Percentiles rank a stretch among this genome's conserved stretches.
Conservation (phyloP, 2,888 invertebrate genomes). For the Acanthosepion esculentum region DNA sequence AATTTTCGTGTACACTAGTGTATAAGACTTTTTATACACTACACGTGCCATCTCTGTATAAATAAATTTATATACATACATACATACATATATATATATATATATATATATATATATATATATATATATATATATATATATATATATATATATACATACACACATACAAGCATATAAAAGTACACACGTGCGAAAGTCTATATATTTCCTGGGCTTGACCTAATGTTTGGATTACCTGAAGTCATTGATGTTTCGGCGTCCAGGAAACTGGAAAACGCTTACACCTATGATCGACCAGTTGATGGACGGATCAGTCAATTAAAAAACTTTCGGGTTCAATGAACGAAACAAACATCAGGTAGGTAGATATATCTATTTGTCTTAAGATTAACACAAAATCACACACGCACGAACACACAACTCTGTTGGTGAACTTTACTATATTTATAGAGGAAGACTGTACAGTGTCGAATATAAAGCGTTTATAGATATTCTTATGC, state of each 20-base stretch:
- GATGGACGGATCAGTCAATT: neutral
- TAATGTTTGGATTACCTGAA: constrained; percentile 1
- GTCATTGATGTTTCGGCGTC: neutral
- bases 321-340: neutral
- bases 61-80: neutral
- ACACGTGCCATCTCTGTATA: too few relatives aligned
- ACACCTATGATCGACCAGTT: too few relatives aligned
- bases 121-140: neutral
- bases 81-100: too few relatives aligned
- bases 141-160: neutral
- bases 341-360: neutral
- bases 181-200: neutral
- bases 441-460: too few relatives aligned
- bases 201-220: neutral
- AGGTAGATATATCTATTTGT: neutral
- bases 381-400: too few relatives aligned
- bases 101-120: neutral
- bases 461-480: too few relatives aligned
- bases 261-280: neutral
- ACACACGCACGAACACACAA: too few relatives aligned
- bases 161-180: neutral
- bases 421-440: too few relatives aligned
- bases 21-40: too few relatives aligned
- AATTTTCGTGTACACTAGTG: too few relatives aligned
- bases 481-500: too few relatives aligned